Conservation (phyloP, 92 coral and sea anemone species). For the Zoanthus gigantus region DNA sequence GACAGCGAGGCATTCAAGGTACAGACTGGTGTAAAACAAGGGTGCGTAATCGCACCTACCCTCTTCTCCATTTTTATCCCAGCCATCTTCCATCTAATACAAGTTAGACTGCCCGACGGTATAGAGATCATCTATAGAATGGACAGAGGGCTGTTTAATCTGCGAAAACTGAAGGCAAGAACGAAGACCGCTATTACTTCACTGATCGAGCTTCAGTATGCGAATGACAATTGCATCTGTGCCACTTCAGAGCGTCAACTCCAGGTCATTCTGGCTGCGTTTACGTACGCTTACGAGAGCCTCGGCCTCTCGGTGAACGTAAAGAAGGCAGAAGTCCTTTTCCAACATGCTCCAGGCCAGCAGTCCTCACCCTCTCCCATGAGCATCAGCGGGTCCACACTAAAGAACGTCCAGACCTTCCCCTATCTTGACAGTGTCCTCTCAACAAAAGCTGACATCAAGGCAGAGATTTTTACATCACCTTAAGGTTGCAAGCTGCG, state of each 20-base stretch:
- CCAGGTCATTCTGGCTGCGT: slow-evolving; percentile 27
- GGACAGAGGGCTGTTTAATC: slow-evolving; percentile 54
- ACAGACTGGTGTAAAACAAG: slow-evolving; percentile 45
- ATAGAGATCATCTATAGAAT: slow-evolving; percentile 38
- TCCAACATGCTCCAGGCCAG: slow-evolving; percentile 30
- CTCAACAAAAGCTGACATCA: slow-evolving; percentile 9
- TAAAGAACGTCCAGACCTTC: slow-evolving; percentile 7
- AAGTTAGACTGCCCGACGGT: slow-evolving; percentile 36
- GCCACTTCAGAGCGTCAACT: slow-evolving; percentile 19
- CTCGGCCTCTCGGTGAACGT: slow-evolving; percentile 33
- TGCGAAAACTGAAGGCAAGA: slow-evolving; percentile 23
- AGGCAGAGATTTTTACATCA: slow-evolving; percentile 29
- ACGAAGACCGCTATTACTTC: neutral
- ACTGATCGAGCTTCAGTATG: slow-evolving; percentile 39
- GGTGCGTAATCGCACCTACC: slow-evolving; percentile 32
- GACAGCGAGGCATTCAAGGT: slow-evolving; percentile 30
- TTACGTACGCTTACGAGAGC: slow-evolving; percentile 36
- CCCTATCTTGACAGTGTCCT: slow-evolving; percentile 21
- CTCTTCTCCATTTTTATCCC: slow-evolving; percentile 16
- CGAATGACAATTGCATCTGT: slow-evolving; percentile 30
- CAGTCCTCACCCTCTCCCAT: neutral
- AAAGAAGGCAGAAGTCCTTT: slow-evolving; percentile 40
- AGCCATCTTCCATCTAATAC: slow-evolving; percentile 45
- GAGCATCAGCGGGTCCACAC: slow-evolving; percentile 6
- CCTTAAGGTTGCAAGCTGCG: slow-evolving; percentile 19